Base-by-base conservation (phyloP, 1,140 invertebrate genomes). In the Cephus cinctus region DNA sequence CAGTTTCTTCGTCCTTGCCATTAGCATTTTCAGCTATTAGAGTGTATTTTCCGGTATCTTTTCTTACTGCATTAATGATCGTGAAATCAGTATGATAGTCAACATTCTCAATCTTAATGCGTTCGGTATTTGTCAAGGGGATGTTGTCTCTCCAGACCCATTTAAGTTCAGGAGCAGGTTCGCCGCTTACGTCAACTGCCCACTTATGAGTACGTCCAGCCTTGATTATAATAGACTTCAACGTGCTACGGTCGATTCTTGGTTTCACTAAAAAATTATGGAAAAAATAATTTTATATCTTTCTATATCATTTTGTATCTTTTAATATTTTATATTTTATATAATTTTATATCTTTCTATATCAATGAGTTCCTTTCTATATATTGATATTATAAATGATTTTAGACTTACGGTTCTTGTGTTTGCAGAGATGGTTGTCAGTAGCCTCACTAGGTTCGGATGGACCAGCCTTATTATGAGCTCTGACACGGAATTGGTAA, bases 71-170 rank as follows among this genome's bases (percentile, higher is more conserved):
- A 67, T 91, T 92, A 1, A 81, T 77, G n/a, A 95, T 83, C 0
- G 82, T 83, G 66, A 96, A 93, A 59, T 94, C 91, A 0, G 92
- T 94, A 59, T 94, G 92, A 73, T 97, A 94, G 19, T 96, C 92
- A 35, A 85, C 78, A 67, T 94, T 94, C 53, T 94, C 91, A 51
- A 96, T 91, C 67, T 86, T 89, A 57, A 94, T 90, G 34, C 89
- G 83, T 50, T 95, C 92, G 2, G 89, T 87, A 51, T 83, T 89
- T 2, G 86, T 85, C 0, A 94, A 74, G 21, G 89, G 83, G 42
- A 94, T 83, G 68, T 90, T 85, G 55, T 94, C 88, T 38, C 89
- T 80, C 86, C 88, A 92, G 42, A 85, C 84, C 94, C 94, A 97
- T 50, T 81, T 86, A n/a, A 85, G 78, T 23, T 85, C 83, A 63